phyloP scores from a whole-genome alignment of 2,113 vertebrate species.

The Micromys minutus region DNA sequence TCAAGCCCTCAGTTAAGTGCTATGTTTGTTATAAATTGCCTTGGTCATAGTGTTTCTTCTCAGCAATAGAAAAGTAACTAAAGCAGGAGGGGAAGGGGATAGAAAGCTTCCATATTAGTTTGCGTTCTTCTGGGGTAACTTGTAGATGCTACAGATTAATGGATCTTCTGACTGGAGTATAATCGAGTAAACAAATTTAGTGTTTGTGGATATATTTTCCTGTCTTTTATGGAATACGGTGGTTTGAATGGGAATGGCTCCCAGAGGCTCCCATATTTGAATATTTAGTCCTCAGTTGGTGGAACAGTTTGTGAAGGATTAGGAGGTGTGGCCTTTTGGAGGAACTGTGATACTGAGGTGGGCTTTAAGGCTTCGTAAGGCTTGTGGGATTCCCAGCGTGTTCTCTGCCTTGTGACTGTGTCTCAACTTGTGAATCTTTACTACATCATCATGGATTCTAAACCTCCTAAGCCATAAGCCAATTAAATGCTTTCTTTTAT shows the following conservation, averaged over 20 bases:
- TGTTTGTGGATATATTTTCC: background rate
- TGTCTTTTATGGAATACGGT: background rate
- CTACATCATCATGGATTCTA: accelerated
- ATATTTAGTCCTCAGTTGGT: background rate
- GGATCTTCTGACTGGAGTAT: background rate
- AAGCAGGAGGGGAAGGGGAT: background rate
- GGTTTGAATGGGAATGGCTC: background rate
- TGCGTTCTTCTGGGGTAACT: background rate
- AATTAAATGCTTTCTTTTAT: background rate
- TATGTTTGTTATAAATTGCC: background rate
- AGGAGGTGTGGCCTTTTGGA: background rate
- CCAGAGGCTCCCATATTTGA: background rate
- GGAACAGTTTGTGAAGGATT: background rate
- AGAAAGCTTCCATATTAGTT: background rate
- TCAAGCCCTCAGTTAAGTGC: background rate
- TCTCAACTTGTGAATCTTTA: background rate
- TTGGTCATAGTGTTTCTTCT: background rate
- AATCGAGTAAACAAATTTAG: background rate
- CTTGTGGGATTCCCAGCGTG: background rate
- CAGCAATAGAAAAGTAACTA: background rate
- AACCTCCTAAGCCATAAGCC: background rate
- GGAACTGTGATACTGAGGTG: background rate
- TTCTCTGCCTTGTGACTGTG: background rate
- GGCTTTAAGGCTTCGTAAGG: background rate
- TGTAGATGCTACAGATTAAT: too few species aligned